Conservation (phyloP, 1,140 invertebrate genomes). For the Drosophila elegans region DNA sequence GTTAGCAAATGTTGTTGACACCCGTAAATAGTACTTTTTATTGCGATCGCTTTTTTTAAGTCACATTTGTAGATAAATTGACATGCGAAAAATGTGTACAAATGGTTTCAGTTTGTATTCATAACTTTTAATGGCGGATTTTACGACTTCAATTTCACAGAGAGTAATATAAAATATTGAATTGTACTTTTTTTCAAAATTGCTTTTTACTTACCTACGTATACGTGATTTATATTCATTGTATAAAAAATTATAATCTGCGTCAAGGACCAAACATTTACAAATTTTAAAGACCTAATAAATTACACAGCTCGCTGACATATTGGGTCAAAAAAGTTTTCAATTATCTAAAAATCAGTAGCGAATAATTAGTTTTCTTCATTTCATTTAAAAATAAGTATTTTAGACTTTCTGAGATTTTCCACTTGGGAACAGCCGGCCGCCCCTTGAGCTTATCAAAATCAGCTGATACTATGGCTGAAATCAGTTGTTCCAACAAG, state of each 20-base stretch:
- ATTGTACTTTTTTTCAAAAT: background rate
- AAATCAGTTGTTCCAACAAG: conserved; percentile 2
- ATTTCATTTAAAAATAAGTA: background rate
- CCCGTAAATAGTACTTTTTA: conserved; percentile 17
- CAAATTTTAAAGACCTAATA: no score
- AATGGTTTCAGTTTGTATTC: background rate
- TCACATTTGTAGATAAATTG: background rate
- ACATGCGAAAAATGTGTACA: conserved; percentile 5
- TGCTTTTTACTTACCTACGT: background rate
- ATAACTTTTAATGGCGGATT: conserved; percentile 11
- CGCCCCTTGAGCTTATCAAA: conserved; percentile 3
- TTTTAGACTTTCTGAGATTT: background rate
- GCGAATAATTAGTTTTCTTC: no score
- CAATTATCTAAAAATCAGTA: no score
- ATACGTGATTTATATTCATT: background rate
- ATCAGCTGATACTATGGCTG: background rate
- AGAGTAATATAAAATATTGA: background rate
- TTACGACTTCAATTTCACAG: conserved; percentile 9
- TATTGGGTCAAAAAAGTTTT: no score
- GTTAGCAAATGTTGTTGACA: conserved; percentile 24
- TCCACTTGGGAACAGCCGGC: background rate
- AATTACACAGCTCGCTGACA: no score
- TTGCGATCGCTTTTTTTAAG: conserved; percentile 7
- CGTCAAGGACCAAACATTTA: background rate
- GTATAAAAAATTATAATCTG: background rate